These are phyloP conservation scores for Nestor notabilis DNA, from an alignment of 2,113 vertebrate genomes.

Conservation along the genomic window DNA sequence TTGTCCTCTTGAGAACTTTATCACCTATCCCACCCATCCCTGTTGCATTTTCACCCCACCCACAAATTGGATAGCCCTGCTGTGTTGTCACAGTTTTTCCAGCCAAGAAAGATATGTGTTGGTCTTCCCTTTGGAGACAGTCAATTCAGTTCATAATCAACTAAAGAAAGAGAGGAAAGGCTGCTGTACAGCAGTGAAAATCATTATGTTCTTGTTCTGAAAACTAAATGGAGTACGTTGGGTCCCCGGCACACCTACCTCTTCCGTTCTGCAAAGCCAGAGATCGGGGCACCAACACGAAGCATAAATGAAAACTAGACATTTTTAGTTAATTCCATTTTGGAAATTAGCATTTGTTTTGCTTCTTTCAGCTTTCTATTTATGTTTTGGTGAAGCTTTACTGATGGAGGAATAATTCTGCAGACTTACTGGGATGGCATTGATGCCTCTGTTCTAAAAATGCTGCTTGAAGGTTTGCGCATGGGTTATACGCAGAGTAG, in stretches of 20 bases:
- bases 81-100: background rate
- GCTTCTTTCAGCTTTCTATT: background rate
- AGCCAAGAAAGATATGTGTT: background rate
- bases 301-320: background rate
- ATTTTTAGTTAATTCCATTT: background rate
- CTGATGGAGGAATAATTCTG: background rate
- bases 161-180: background rate
- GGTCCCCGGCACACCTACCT: background rate
- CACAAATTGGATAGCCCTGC: background rate
- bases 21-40: background rate
- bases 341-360: background rate
- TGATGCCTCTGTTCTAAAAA: background rate
- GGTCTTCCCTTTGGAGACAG: background rate
- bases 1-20: background rate
- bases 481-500: background rate
- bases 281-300: background rate
- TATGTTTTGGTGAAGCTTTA: background rate
- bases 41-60: background rate
- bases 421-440: background rate
- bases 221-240: background rate
- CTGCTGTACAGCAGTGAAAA: background rate
- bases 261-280: background rate
- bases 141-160: background rate
- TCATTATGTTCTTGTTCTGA: background rate
- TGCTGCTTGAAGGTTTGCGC: background rate